Evolutionary conservation across 2,113 vertebrate species (phyloP).

Genomic region (Bettongia penicillata): DNA sequence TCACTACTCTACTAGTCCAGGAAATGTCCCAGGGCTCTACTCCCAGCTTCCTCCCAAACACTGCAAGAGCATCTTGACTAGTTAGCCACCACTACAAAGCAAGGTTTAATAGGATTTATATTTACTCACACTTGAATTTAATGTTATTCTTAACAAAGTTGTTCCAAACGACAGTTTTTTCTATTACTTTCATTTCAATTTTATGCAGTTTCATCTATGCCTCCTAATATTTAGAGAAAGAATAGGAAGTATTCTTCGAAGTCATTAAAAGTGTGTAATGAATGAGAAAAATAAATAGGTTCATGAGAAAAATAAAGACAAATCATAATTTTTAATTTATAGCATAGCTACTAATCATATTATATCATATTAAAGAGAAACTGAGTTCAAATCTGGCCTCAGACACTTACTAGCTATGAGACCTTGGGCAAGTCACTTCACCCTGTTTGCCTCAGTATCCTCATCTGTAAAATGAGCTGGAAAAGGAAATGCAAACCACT

Average conservation of each 20-base stretch:
- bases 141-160: background rate
- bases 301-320: slow-evolving; percentile 25
- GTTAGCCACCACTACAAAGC: background rate
- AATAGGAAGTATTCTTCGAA: background rate
- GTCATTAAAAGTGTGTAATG: slow-evolving; percentile 4
- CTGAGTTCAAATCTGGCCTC: background rate
- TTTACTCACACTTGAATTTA: background rate
- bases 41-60: background rate
- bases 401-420: background rate
- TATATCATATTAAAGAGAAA: slow-evolving; percentile 16
- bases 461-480: background rate
- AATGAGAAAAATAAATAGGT: background rate
- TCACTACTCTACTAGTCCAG: background rate
- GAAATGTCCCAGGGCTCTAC: background rate
- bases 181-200: background rate
- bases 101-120: background rate
- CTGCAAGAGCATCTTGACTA: background rate
- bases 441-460: background rate
- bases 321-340: slow-evolving; percentile 35
- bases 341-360: background rate
- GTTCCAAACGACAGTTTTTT: background rate
- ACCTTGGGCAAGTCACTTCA: background rate
- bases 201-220: slow-evolving; percentile 24
- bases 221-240: slow-evolving; percentile 1
- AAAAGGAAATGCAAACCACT: background rate